phyloP scores from a whole-genome alignment of 2,888 invertebrate species.

The Ochropleura leucogaster region DNA sequence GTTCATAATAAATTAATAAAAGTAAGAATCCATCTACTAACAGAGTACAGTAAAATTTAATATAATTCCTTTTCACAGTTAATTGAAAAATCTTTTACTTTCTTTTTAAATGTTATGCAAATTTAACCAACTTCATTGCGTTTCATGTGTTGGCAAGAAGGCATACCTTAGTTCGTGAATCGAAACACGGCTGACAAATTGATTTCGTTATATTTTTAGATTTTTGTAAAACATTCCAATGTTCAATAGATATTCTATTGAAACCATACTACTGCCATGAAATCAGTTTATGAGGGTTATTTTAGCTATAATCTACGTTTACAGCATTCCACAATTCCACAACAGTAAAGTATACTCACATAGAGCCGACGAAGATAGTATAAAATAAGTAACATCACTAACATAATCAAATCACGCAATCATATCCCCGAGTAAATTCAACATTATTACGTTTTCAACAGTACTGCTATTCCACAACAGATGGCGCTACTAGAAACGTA shows the following conservation, averaged over 20 bases:
- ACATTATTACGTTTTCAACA: conserved; percentile 1
- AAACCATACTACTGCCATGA: conserved; percentile 8
- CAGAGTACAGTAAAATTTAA: not conserved
- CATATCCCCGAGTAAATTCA: conserved; percentile 8
- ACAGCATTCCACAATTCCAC: conserved; percentile 14
- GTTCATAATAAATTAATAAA: not conserved
- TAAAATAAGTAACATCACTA: conserved; percentile 52
- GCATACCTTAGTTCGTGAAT: conserved; percentile 22
- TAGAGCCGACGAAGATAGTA: conserved; percentile 39
- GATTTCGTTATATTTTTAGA: conserved; percentile 51
- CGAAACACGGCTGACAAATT: conserved; percentile 46
- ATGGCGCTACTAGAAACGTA: conserved; percentile 29
- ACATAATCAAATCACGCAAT: conserved; percentile 38
- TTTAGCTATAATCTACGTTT: conserved; percentile 24
- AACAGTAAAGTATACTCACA: conserved; percentile 31
- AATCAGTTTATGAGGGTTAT: not conserved
- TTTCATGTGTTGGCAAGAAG: not conserved
- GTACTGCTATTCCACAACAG: conserved; percentile 56
- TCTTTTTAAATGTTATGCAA: not conserved
- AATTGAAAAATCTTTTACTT: not conserved
- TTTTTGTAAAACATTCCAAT: conserved; percentile 35
- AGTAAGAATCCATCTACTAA: not conserved
- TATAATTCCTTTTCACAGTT: not conserved
- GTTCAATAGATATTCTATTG: conserved; percentile 10
- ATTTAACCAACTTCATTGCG: not conserved